Evolutionary conservation across 35 echinoderm and acorn worm genomes (phyloP), one percentile per base, ranked within the genome.

Genomic region (Nesometra sesokonis): DNA sequence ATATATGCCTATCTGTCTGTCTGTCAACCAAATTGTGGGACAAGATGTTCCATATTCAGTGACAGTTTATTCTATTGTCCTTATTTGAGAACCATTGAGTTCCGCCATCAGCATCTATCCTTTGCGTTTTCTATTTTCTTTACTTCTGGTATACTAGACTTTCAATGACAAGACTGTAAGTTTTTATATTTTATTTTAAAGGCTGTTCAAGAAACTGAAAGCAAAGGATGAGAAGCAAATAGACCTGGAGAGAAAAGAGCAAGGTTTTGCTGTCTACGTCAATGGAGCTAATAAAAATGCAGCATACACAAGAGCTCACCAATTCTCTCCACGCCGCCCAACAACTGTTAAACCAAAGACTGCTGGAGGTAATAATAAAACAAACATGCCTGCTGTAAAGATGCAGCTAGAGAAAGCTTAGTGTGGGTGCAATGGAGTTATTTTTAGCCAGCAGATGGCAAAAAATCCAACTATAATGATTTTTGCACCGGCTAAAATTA

Each of bases 171-270:
- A 4, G n/a, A n/a, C 30, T 82, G 23, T 57, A 43, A 29, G 30
- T 82, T 13, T 30, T 9, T 29, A 4, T 33, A 35, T 40, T 7
- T 79, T 77, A 23, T 13, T 17, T 4, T 35, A 39, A 46, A 97
- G 95, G 39, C 37, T 93, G 13, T 80, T 97, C 34, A 93, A 93
- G 76, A 90, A 91, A 78, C 80, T 97, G 39, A 93, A 97, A 89
- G 89, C 89, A 32, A 97, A 97, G 47, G 92, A 97, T 93, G 89
- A 93, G 30, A 88, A 93, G 31, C 95, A 97, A 80, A 97, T 97
- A 21, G 89, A 93, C 30, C 57, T 97, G 27, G 95, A 97, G 47
- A 83, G 87, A 39, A 90, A 86, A 81, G 95, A 97, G 83, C 95
- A 97, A 43, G 95, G 95, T 0, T 97, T 97, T 77, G 90, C 95